Conservation (phyloP, 2,888 invertebrate species). For the Achlya flavicornis region DNA sequence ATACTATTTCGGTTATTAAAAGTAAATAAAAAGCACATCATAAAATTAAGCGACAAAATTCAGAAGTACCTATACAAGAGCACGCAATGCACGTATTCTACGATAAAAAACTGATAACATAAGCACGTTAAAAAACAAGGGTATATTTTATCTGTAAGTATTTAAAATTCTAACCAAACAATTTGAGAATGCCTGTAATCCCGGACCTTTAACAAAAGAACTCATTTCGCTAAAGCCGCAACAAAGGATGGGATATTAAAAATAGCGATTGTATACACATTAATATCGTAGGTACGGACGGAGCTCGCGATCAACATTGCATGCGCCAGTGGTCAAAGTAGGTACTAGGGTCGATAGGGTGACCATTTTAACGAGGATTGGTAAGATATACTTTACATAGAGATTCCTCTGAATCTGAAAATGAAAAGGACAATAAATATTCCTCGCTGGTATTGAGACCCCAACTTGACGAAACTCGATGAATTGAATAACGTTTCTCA, state of each 20-base stretch:
- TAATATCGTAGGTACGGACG: slow-evolving; percentile 29
- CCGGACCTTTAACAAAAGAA: slow-evolving; percentile 6
- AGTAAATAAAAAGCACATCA: too few species aligned
- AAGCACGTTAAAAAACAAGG: not conserved
- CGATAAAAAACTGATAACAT: too few species aligned
- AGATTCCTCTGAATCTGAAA: not conserved
- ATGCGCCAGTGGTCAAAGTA: slow-evolving; percentile 45
- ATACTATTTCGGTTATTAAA: too few species aligned
- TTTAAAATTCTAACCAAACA: not conserved
- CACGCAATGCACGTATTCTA: too few species aligned
- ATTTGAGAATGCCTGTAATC: slow-evolving; percentile 10
- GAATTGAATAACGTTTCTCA: not conserved
- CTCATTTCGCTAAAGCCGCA: slow-evolving; percentile 10
- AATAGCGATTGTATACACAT: slow-evolving; percentile 38
- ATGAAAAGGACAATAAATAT: not conserved
- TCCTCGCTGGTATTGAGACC: not conserved
- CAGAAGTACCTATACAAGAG: too few species aligned
- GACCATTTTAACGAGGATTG: not conserved
- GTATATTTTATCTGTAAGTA: not conserved
- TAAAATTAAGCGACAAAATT: too few species aligned
- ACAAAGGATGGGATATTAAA: slow-evolving; percentile 33
- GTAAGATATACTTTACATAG: not conserved
- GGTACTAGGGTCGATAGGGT: not conserved
- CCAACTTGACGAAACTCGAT: not conserved
- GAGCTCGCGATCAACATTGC: slow-evolving; percentile 31